These are phyloP conservation scores for Clytia hemisphaerica DNA, from an alignment of 30 jellyfish, hydroid and myxozoan genomes.

Conservation along the genomic window DNA sequence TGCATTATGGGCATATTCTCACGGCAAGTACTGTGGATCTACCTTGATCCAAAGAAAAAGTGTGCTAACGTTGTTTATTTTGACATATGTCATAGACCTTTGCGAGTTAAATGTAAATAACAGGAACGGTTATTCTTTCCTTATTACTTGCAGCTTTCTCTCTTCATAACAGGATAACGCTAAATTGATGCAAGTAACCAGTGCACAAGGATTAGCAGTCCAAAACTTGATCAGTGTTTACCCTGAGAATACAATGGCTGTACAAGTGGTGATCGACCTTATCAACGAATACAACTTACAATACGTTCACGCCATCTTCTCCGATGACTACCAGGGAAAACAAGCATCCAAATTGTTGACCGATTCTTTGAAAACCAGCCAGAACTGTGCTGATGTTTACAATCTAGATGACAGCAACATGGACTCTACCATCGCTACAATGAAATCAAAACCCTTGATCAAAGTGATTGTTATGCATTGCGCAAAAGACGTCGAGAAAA, in stretches of 20 bases:
- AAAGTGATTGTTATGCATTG: constrained; percentile 62
- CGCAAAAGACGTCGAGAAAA: constrained; percentile 9
- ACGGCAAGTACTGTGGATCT: too few relatives aligned
- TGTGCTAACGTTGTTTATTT: too few relatives aligned
- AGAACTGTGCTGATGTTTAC: too few relatives aligned
- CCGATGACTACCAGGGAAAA: constrained; percentile 51
- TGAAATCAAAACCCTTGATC: constrained; percentile 37
- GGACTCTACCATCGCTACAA: constrained; percentile 17
- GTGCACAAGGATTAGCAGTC: constrained; percentile 26
- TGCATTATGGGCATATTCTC: too few relatives aligned
- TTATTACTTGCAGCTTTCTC: too few relatives aligned
- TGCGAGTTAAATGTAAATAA: too few relatives aligned
- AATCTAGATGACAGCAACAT: constrained; percentile 10
- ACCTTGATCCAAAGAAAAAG: too few relatives aligned
- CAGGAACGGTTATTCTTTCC: too few relatives aligned
- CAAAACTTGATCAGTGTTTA: constrained; percentile 31
- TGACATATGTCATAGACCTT: too few relatives aligned
- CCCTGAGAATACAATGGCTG: constrained; percentile 58
- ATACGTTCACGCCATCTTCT: constrained; percentile 46
- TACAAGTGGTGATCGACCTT: constrained; percentile 56
- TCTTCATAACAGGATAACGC: too few relatives aligned
- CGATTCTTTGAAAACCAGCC: not conserved
- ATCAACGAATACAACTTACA: constrained; percentile 39
- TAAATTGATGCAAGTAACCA: constrained; percentile 26
- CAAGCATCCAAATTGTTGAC: constrained; percentile 27